These are phyloP conservation scores for Tragelaphus scriptus DNA, from an alignment of 2,113 vertebrate genomes.

Conservation along the genomic window DNA sequence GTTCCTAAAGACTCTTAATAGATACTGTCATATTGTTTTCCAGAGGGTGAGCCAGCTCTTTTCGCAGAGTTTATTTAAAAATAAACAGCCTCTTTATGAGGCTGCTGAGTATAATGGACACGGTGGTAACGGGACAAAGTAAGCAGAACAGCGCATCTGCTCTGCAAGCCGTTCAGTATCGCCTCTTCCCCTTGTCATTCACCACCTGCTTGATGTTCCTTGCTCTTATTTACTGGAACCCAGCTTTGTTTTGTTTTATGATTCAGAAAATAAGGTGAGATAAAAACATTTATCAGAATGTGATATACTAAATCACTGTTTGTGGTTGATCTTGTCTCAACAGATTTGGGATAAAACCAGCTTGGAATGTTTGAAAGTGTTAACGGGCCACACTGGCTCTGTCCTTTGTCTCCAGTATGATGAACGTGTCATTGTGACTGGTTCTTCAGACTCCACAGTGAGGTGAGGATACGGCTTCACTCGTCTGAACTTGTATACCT, in stretches of 20 bases:
- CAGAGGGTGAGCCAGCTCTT: neutral
- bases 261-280: neutral
- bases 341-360: conserved; percentile 99
- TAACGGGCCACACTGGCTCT: conserved; percentile 98
- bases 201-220: neutral
- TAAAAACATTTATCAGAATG: neutral
- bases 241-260: neutral
- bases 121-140: neutral
- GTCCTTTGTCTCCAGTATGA: conserved; percentile 99
- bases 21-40: neutral
- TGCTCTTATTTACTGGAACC: neutral
- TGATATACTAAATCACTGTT: neutral
- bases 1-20: neutral
- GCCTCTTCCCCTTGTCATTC: neutral
- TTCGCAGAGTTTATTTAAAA: neutral
- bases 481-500: neutral
- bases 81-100: neutral
- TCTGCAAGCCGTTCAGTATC: neutral
- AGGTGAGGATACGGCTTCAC: conserved; percentile 79
- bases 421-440: conserved; percentile 97
- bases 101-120: neutral
- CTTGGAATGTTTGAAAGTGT: conserved; percentile 97
- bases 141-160: neutral
- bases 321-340: conserved; percentile 38
- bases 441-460: conserved; percentile 98